Percentiles rank a stretch among this genome's conserved stretches.
phyloP scores from a whole-genome alignment of 2,888 invertebrate genomes.

The Apamea epomidion region DNA sequence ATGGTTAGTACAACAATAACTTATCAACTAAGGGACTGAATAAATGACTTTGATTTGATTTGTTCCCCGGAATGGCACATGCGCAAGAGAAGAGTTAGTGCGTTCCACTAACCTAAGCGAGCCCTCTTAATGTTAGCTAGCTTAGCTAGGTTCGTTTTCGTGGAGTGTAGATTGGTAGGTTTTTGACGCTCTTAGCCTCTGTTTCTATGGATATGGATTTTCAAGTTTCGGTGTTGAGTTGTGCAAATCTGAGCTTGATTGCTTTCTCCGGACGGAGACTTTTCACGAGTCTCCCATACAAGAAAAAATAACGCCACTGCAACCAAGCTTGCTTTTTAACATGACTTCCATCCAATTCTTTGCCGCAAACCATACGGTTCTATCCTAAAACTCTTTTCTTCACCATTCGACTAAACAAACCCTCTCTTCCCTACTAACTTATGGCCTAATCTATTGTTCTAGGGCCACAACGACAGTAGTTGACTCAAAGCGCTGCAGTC shows the following conservation, averaged over 20 bases:
- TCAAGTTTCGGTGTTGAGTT: no score
- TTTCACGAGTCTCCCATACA: not conserved
- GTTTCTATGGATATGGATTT: no score
- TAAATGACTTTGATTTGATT: no score
- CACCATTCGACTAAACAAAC: not conserved
- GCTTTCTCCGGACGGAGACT: not conserved
- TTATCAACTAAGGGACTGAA: no score
- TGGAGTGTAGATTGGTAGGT: not conserved
- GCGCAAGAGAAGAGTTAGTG: not conserved
- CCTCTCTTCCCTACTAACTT: conserved; percentile 21
- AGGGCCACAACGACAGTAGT: conserved; percentile 69
- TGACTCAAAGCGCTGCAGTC: conserved; percentile 85
- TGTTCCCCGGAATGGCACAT: not conserved
- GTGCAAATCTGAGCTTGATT: not conserved
- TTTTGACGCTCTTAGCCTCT: no score
- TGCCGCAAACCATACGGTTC: not conserved
- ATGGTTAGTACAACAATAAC: no score
- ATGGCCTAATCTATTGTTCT: conserved; percentile 52
- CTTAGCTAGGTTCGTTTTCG: no score
- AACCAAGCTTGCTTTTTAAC: not conserved
- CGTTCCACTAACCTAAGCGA: not conserved
- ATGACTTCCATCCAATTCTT: not conserved
- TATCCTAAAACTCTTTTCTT: not conserved
- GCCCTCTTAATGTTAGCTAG: no score
- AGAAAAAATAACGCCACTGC: no score